Base-by-base conservation (phyloP, 2,888 invertebrate species). In the Mycogona germanica region DNA sequence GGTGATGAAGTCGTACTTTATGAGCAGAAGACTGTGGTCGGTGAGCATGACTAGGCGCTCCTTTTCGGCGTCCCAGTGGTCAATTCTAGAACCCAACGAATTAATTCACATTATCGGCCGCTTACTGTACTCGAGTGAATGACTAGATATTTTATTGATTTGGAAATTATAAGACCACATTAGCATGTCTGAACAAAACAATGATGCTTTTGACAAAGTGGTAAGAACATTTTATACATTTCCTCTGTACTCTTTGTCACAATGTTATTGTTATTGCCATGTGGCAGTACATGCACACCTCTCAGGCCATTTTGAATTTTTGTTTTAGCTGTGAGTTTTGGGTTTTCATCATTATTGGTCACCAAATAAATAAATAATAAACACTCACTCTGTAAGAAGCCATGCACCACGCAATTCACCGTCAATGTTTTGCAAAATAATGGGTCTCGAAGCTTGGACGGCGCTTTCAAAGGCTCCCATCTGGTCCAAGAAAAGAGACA, bases 1-100 rank as follows among this genome's bases (percentile, higher is more conserved):
- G 0, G 84, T 84, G 62, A 89, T 87, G 68, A 89, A 87, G 70
- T 89, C 87, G 68, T 85, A 89, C 66, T 86, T 87, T 55, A 85
- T 77, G 6, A 81, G 76, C 64, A 86, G 76, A 28, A 89, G 71
- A 37, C 80, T 75, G 62, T 80, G 76, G n/a, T 82, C 78, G 2
- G 84, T 83, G 25, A 89, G 71, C 14, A 87, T 67, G 2, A 87
- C 73, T 37, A 89, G 75, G 48, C 86, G 76, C 69, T 89, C 89
- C 63, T 83, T 81, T 66, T 89, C 87, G 64, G 82, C 80, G 65
- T 88, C 87, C 88, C 88, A 89, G 58, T 86, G 75, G 62, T 84
- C 87, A 63, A 89, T 87, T 68, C 88, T 88, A 68, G 25, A 59
- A 42, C 28, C 30, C 28, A 48, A 19, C 41, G 41, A 12, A 41